Conservation (phyloP, 1,140 invertebrate genomes). For the Atopsyche davidsoni region DNA sequence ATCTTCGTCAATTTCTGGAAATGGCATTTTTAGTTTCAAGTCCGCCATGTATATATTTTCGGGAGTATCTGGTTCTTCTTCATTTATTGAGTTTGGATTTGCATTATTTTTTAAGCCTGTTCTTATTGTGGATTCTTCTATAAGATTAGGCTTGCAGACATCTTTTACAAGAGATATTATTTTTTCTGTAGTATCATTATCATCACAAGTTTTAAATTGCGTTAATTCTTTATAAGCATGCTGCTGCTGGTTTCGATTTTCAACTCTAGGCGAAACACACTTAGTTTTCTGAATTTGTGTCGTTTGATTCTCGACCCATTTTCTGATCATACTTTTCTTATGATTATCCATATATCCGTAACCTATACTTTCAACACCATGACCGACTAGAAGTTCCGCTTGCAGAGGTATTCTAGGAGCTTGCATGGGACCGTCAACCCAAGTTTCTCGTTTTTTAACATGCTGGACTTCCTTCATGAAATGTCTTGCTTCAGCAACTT, state of each 20-base stretch:
- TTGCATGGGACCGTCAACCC: slow-evolving; percentile 86
- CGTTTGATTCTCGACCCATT: slow-evolving; percentile 90
- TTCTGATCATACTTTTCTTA: slow-evolving; percentile 87
- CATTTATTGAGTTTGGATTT: slow-evolving; percentile 44
- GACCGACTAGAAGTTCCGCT: slow-evolving; percentile 43
- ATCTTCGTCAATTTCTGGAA: slow-evolving; percentile 53
- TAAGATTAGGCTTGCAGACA: slow-evolving; percentile 44
- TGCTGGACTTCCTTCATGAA: slow-evolving; percentile 70
- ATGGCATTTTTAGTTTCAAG: slow-evolving; percentile 10
- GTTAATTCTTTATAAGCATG: slow-evolving; percentile 53
- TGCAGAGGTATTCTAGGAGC: slow-evolving; percentile 39
- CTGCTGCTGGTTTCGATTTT: slow-evolving; percentile 36
- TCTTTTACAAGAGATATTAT: slow-evolving; percentile 47
- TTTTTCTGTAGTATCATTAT: slow-evolving; percentile 43
- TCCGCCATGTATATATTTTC: slow-evolving; percentile 12
- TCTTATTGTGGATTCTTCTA: slow-evolving; percentile 52
- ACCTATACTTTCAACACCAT: slow-evolving; percentile 44
- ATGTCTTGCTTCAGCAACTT: slow-evolving; percentile 72
- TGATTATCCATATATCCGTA: slow-evolving; percentile 88
- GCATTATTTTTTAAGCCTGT: slow-evolving; percentile 50
- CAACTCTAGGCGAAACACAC: slow-evolving; percentile 42
- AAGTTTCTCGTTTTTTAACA: slow-evolving; percentile 76
- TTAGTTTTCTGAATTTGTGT: slow-evolving; percentile 62
- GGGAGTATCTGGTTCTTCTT: slow-evolving; percentile 39
- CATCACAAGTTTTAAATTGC: slow-evolving; percentile 57